These are phyloP conservation scores for Cichladusa arquata DNA, from an alignment of 2,113 vertebrate species.

Conservation along the genomic window DNA sequence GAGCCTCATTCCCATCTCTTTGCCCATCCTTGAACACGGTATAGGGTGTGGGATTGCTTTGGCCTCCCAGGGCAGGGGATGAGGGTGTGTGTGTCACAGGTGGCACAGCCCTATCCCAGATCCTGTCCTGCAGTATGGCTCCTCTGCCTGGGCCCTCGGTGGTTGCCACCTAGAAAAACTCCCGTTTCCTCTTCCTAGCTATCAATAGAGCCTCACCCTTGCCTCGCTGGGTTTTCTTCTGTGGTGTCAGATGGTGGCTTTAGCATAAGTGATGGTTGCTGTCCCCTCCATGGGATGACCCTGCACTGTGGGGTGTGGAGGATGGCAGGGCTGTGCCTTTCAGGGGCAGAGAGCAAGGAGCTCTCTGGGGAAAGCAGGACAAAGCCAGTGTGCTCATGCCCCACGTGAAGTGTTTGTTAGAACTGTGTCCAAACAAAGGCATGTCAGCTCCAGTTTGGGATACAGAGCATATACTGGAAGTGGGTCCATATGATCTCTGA, in stretches of 20 bases:
- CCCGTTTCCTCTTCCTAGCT: neutral
- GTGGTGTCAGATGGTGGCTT: neutral
- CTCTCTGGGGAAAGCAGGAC: neutral
- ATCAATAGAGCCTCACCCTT: neutral
- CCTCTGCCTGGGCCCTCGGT: neutral
- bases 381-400: fast-evolving
- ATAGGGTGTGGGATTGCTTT: neutral
- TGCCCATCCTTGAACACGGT: fast-evolving
- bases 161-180: neutral
- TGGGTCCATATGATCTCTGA: neutral
- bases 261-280: neutral
- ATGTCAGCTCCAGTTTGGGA: neutral
- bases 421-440: neutral
- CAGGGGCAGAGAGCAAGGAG: neutral
- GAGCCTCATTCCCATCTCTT: neutral
- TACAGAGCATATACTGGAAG: fast-evolving
- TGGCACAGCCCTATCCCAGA: neutral
- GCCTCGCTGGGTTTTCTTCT: neutral
- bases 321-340: neutral
- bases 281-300: neutral
- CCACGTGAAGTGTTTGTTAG: no score
- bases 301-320: neutral
- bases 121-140: neutral
- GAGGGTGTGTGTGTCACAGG: fast-evolving
- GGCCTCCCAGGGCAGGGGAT: neutral